Conservation (phyloP, 2,113 vertebrate genomes). For the Platysternon megacephalum region DNA sequence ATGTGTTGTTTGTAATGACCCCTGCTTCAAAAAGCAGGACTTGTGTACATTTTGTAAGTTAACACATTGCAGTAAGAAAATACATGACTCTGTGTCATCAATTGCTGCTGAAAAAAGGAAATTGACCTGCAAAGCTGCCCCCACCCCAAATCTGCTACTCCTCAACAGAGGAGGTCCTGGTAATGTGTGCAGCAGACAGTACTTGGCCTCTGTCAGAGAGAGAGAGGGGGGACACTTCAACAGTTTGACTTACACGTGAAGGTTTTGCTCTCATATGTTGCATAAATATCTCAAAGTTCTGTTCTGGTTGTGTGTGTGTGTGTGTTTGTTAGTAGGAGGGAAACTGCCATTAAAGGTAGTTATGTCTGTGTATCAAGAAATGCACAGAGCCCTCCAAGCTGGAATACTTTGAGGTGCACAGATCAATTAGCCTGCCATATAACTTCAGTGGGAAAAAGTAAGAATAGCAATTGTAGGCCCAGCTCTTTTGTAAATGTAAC, state of each 20-base stretch:
- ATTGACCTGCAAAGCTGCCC: background rate
- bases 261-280: background rate
- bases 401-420: background rate
- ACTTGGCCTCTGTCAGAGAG: background rate
- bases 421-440: background rate
- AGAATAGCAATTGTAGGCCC: background rate
- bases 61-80: background rate
- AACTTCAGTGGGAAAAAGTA: background rate
- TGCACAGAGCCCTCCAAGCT: background rate
- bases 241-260: fast-evolving
- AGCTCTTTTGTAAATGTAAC: background rate
- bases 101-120: background rate
- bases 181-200: background rate
- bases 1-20: background rate
- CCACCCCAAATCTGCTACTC: background rate
- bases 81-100: background rate
- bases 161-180: background rate
- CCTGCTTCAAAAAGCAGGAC: background rate
- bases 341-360: background rate
- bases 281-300: background rate
- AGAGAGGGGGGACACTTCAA: background rate
- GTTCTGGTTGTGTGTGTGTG: background rate
- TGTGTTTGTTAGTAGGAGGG: background rate
- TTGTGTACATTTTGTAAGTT: background rate
- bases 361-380: background rate